These are phyloP conservation scores for Odontothrips loti DNA, from an alignment of 2,888 invertebrate species.

Conservation along the genomic window DNA sequence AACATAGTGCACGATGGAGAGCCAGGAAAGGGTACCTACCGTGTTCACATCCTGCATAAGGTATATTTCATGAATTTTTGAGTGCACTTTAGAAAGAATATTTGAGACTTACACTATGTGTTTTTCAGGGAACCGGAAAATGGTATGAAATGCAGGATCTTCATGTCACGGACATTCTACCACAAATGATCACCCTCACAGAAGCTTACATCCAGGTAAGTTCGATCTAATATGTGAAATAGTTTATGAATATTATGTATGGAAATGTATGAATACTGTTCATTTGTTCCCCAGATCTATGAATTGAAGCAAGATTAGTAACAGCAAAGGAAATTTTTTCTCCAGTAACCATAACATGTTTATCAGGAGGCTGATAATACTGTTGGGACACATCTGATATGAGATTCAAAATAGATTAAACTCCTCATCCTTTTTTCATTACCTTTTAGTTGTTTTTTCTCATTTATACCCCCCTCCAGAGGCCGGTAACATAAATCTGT, in stretches of 20 bases:
- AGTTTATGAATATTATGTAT: background rate
- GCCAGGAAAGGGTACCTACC: constrained; percentile 70
- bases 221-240: background rate
- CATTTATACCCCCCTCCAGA: no score
- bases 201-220: constrained; percentile 94
- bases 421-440: no score
- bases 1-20: constrained; percentile 99
- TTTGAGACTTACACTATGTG: background rate
- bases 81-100: background rate
- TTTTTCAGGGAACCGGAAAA: constrained; percentile 64
- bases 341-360: background rate
- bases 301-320: background rate
- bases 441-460: no score
- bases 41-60: constrained; percentile 46
- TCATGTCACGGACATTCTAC: constrained; percentile 95
- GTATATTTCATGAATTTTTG: constrained; percentile 42
- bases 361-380: background rate
- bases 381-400: background rate
- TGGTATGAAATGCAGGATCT: constrained; percentile 93
- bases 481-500: no score
- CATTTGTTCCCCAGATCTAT: background rate
- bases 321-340: background rate
- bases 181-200: constrained; percentile 98
- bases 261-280: background rate
- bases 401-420: background rate